Evolutionary conservation across 2,113 vertebrate species (phyloP).

Genomic region (Suncus etruscus): DNA sequence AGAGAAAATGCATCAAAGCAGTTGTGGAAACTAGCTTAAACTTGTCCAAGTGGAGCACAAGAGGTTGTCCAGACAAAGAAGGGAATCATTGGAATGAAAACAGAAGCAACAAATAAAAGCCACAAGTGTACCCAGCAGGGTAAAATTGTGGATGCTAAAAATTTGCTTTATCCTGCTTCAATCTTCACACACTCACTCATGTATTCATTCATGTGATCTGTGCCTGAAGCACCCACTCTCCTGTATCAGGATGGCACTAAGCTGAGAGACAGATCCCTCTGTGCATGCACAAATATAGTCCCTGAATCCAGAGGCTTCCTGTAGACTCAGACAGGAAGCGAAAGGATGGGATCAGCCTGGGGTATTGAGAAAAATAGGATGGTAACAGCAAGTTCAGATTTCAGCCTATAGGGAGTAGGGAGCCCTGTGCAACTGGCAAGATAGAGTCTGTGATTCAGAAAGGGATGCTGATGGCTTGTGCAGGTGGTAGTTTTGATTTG

Average conservation of each 20-base stretch:
- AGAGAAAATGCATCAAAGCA: not conserved
- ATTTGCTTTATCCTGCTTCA: not conserved
- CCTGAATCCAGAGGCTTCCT: not conserved
- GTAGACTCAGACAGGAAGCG: not conserved
- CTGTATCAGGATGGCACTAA: not conserved
- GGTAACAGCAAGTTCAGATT: not conserved
- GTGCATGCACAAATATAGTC: not conserved
- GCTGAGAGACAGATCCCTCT: not conserved
- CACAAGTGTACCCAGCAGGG: not conserved
- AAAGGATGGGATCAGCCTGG: not conserved
- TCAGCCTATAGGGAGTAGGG: not conserved
- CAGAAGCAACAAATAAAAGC: not conserved
- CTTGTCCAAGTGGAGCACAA: not conserved
- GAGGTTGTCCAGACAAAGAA: not conserved
- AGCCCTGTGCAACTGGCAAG: not conserved
- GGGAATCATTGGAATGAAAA: not conserved
- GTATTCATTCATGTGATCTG: not conserved
- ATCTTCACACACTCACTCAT: not conserved
- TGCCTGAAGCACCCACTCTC: not conserved
- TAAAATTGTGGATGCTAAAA: accelerated
- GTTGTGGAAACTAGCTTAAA: not conserved
- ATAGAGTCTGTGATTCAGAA: slow-evolving; percentile 2
- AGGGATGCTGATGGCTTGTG: not conserved
- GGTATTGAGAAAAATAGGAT: not conserved
- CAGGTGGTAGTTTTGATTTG: not conserved